Evolutionary conservation across 1,140 invertebrate genomes (phyloP).

Genomic region (Drosophila obscura): DNA sequence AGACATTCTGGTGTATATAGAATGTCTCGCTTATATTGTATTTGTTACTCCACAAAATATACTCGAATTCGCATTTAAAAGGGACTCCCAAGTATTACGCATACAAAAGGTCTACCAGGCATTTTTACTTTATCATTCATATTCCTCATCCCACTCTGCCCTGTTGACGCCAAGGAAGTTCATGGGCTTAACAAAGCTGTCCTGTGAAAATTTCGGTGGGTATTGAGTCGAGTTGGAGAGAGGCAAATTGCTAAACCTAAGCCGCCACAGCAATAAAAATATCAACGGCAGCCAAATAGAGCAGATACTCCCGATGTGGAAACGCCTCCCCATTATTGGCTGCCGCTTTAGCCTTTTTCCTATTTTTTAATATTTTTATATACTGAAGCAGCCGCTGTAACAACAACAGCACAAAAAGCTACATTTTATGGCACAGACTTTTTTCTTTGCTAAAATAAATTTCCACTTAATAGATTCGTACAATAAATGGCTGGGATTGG

Average conservation of each 20-base stretch:
- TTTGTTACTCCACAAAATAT: neutral
- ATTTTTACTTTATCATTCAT: conserved; percentile 31
- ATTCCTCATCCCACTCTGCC: conserved; percentile 1
- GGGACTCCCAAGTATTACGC: conserved; percentile 37
- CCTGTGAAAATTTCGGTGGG: conserved; percentile 49
- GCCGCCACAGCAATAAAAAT: conserved; percentile 70
- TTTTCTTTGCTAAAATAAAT: conserved; percentile 72
- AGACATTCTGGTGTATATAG: no score
- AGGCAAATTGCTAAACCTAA: conserved; percentile 51
- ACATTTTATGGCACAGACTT: conserved; percentile 65
- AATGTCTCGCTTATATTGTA: no score
- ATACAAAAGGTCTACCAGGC: conserved; percentile 34
- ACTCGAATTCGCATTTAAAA: conserved; percentile 19
- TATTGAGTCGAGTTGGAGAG: conserved; percentile 24
- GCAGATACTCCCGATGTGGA: conserved; percentile 18
- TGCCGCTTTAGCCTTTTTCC: conserved; percentile 29
- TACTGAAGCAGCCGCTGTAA: conserved; percentile 26
- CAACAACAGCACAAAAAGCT: conserved; percentile 39
- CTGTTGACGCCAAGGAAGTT: conserved; percentile 21
- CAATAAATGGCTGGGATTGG: conserved; percentile 46
- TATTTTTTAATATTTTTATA: conserved; percentile 78
- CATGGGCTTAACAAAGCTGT: conserved; percentile 35
- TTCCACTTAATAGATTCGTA: conserved; percentile 81
- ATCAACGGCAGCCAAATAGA: conserved; percentile 59
- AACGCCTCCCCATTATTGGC: conserved; percentile 52